These are phyloP conservation scores for Pteromalus puparum DNA, from an alignment of 1,140 invertebrate genomes.

Conservation along the genomic window DNA sequence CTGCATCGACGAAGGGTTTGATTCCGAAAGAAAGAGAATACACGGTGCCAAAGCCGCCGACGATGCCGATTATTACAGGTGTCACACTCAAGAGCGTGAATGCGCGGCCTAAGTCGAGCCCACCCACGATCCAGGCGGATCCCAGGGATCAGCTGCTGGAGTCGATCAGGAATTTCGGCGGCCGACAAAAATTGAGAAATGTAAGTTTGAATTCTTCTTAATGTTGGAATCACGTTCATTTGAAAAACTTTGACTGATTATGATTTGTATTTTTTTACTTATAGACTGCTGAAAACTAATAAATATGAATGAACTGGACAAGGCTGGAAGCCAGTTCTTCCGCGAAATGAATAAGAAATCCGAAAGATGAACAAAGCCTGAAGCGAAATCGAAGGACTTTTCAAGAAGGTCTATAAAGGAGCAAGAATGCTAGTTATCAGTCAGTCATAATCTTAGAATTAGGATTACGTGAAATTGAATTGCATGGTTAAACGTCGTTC, in stretches of 20 bases:
- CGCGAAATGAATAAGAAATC: background rate
- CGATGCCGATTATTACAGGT: conserved; percentile 71
- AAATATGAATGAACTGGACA: conserved; percentile 23
- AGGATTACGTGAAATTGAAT: conserved; percentile 29
- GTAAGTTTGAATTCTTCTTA: conserved; percentile 64
- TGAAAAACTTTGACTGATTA: background rate
- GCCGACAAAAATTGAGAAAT: conserved; percentile 76
- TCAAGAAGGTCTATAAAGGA: background rate
- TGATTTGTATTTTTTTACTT: conserved; percentile 49
- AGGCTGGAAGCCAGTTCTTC: conserved; percentile 4
- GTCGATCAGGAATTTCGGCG: conserved; percentile 84
- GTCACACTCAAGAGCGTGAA: conserved; percentile 70
- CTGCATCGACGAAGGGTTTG: conserved; percentile 64
- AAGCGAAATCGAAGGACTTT: conserved; percentile 32
- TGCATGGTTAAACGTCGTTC: conserved; percentile 16
- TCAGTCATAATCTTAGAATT: conserved; percentile 50
- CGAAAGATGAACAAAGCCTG: conserved; percentile 23
- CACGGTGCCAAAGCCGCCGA: conserved; percentile 65
- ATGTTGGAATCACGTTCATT: background rate
- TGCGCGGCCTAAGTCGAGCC: conserved; percentile 61
- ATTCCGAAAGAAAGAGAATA: conserved; percentile 44
- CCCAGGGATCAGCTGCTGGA: conserved; percentile 81
- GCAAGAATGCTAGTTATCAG: conserved; percentile 37
- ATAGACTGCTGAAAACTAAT: conserved; percentile 58
- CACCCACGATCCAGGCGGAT: conserved; percentile 68